These are phyloP conservation scores for Chironomus tepperi DNA, from an alignment of 1,140 invertebrate genomes.

Conservation along the genomic window DNA sequence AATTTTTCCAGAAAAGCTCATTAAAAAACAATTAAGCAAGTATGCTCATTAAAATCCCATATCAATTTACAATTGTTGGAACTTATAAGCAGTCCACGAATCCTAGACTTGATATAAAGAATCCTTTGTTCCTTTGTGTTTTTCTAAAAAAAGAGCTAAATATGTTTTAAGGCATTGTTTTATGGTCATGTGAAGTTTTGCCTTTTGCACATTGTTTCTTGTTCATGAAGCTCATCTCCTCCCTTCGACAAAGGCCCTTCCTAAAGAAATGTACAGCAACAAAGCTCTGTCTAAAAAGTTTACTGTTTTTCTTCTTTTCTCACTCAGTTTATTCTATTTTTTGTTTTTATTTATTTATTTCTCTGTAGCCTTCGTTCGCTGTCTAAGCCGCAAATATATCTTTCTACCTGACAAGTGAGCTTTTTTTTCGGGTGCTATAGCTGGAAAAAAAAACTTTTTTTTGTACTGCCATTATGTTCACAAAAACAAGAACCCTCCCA, in stretches of 20 bases:
- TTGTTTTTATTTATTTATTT: not conserved
- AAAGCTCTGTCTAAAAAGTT: not conserved
- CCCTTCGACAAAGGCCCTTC: not conserved
- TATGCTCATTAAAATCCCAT: too few relatives aligned
- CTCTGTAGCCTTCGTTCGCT: not conserved
- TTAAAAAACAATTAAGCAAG: too few relatives aligned
- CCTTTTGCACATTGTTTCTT: not conserved
- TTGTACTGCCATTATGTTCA: not conserved
- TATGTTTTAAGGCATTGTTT: not conserved
- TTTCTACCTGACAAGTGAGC: not conserved
- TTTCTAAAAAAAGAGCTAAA: too few relatives aligned
- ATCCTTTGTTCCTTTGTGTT: too few relatives aligned
- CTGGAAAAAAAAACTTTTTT: not conserved
- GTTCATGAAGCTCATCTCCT: not conserved
- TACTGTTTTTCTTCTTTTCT: not conserved
- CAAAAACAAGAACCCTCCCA: not conserved
- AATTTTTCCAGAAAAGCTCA: too few relatives aligned
- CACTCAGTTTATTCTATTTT: constrained; percentile 3
- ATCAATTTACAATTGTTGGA: too few relatives aligned
- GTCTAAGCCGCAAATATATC: constrained; percentile 1
- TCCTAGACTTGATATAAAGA: too few relatives aligned
- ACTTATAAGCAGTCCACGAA: too few relatives aligned
- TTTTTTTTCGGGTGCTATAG: not conserved
- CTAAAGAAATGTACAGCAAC: too few relatives aligned
- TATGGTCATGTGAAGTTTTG: not conserved